These are phyloP conservation scores for Zaprionus capensis DNA, from an alignment of 1,140 invertebrate species.

Conservation along the genomic window DNA sequence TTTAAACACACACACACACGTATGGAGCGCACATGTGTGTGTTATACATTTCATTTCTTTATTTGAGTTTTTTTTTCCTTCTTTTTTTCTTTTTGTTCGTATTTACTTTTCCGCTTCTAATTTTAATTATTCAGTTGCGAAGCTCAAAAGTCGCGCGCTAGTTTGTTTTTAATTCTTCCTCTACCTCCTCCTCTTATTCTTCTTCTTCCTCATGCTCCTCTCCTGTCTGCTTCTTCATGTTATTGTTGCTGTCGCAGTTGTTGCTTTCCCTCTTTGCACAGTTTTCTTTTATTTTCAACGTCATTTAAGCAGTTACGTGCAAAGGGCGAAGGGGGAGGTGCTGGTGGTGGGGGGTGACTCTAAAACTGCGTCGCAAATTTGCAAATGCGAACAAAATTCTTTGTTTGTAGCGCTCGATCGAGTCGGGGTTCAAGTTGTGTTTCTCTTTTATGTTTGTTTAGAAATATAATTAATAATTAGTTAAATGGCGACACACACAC, in stretches of 20 bases:
- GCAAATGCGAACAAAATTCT: constrained; percentile 51
- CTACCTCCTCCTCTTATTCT: constrained; percentile 41
- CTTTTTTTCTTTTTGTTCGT: constrained; percentile 45
- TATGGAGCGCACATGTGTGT: constrained; percentile 9
- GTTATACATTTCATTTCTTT: constrained; percentile 62
- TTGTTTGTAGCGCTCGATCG: constrained; percentile 38
- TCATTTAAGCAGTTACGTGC: constrained; percentile 57
- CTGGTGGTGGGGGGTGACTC: constrained; percentile 6
- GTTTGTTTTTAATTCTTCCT: constrained; percentile 60
- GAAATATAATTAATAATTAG: constrained; percentile 71
- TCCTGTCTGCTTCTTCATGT: constrained; percentile 27
- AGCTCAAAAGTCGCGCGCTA: constrained; percentile 76
- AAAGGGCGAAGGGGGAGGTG: not conserved
- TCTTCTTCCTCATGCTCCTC: constrained; percentile 33
- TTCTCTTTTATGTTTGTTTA: constrained; percentile 49
- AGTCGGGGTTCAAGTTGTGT: constrained; percentile 39
- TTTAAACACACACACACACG: constrained; percentile 33
- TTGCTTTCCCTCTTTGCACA: constrained; percentile 42
- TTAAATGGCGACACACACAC: constrained; percentile 47
- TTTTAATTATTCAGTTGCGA: constrained; percentile 82
- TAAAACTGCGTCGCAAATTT: constrained; percentile 73
- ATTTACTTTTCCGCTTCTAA: constrained; percentile 82
- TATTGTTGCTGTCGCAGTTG: constrained; percentile 44
- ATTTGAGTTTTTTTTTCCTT: constrained; percentile 59
- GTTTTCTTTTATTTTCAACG: constrained; percentile 46